Evolutionary conservation across 2,888 invertebrate genomes (phyloP), one percentile per base, ranked within the genome.

Genomic region (Protophormia terraenovae): DNA sequence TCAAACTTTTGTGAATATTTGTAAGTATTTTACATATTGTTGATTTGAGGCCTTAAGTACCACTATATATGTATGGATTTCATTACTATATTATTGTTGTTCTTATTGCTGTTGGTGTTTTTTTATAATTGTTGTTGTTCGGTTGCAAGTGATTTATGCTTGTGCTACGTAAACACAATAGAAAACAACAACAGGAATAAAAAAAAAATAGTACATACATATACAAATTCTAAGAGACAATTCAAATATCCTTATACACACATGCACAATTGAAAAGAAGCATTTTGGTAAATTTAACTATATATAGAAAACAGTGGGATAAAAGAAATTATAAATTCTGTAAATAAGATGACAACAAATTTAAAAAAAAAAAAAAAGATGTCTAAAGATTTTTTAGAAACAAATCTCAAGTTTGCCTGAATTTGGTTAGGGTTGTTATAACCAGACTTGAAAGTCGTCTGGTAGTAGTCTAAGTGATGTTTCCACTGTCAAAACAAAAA

Each of bases 141-240:
- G 80, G 81, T 77, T 81, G 32, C 77, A 81, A 84, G 77, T 84
- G 84, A 84, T 84, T 84, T 84, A 84, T 81, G 81, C 27, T 76
- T 76, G 38, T 80, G 72, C 71, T 77, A 77, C 76, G 66, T 47
- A 80, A 80, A 80, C 71, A 80, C 71, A 84, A 84, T 80, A 72
- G 72, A 72, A 84, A 72, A 67, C 53, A 58, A 45, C 22, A 69
- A 29, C 14, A 35, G 12, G 7, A 27, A 64, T 22, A 38, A 47
- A 14, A 80, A 58, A 27, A 2, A n/a, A 55, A 62, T 35, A 55
- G 10, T 41, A 24, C 64, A 66, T 7, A 72, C 66, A 58, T 38
- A 82, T 47, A 77, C 55, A 75, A 47, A 58, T 50, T 69, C 50
- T 75, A 76, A 69, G 22, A 62, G 67, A 76, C 75, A 71, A 55